Evolutionary conservation across 2,113 vertebrate genomes (phyloP).

Genomic region (Conger conger): DNA sequence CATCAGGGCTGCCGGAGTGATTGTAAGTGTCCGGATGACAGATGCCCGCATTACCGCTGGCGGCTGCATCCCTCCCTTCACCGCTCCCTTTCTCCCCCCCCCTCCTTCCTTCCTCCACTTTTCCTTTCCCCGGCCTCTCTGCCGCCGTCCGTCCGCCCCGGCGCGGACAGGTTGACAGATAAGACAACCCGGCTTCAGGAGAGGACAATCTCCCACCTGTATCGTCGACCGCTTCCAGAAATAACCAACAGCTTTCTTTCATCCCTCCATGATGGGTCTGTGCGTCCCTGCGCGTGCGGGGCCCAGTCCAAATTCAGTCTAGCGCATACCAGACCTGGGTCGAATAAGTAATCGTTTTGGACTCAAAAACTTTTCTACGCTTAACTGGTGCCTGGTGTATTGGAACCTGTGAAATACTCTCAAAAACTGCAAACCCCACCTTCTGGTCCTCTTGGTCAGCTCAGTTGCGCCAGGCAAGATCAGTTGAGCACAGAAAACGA

Average conservation of each 20-base stretch:
- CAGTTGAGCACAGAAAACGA: too few relatives aligned
- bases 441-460: too few relatives aligned
- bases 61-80: not conserved
- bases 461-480: too few relatives aligned
- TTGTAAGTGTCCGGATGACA: conserved; percentile 7
- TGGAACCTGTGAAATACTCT: too few relatives aligned
- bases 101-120: not conserved
- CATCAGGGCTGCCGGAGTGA: conserved; percentile 5
- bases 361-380: too few relatives aligned
- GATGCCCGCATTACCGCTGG: not conserved
- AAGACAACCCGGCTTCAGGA: not conserved
- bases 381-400: too few relatives aligned
- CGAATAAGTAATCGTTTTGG: too few relatives aligned
- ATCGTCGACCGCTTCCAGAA: not conserved
- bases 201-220: not conserved
- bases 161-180: not conserved
- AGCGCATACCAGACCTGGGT: not conserved
- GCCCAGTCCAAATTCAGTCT: not conserved
- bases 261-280: not conserved
- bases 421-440: too few relatives aligned
- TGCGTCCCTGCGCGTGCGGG: not conserved
- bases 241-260: not conserved
- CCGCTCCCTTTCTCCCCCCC: not conserved
- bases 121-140: not conserved
- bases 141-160: not conserved